Base-by-base conservation (phyloP, 1,140 invertebrate species). In the Drosophila hydei region DNA sequence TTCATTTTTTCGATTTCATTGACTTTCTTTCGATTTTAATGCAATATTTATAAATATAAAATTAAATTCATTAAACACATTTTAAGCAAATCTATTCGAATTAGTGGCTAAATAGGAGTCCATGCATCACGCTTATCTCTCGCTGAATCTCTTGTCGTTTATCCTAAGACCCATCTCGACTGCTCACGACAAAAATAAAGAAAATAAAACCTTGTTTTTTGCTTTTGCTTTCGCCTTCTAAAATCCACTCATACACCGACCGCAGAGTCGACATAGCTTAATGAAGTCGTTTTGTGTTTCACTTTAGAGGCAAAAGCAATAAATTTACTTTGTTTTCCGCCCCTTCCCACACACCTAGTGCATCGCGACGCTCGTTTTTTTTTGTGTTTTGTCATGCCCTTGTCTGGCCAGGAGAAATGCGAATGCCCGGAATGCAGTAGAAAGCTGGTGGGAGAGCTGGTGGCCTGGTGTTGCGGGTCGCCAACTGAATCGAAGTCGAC, bases 231-330 rank as follows among this genome's bases (percentile, higher is more conserved):
- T 7, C n/a, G 19, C 54, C 30, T 14, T 21, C 42, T 45, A 55
- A 45, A 40, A 45, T 36, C 55, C 47, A 65, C 19, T 56, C 38
- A 56, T 36, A 58, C 21, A 42, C 9, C 42, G 50, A 52, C 67
- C 69, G 30, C 45, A 67, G 48, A 67, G 55, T 68, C 77, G 71
- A 85, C 81, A 85, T 87, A 75, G 77, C 81, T 77, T 87, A 85
- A 85, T 85, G 81, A 85, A 77, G 77, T 85, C 81, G 77, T 87
- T 85, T 85, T 85, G 76, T 80, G 81, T 85, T 85, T 85, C 77
- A 87, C 81, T 87, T 80, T 75, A 74, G 59, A 70, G 74, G 74
- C 77, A 64, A 77, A 63, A 76, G 81, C 81, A 87, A 85, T 85
- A 85, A 85, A 85, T 85, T 87, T 71, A 75, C 64, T 69, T 54